Conservation (phyloP, 2,888 invertebrate species). For the Ichneumon xanthorius region DNA sequence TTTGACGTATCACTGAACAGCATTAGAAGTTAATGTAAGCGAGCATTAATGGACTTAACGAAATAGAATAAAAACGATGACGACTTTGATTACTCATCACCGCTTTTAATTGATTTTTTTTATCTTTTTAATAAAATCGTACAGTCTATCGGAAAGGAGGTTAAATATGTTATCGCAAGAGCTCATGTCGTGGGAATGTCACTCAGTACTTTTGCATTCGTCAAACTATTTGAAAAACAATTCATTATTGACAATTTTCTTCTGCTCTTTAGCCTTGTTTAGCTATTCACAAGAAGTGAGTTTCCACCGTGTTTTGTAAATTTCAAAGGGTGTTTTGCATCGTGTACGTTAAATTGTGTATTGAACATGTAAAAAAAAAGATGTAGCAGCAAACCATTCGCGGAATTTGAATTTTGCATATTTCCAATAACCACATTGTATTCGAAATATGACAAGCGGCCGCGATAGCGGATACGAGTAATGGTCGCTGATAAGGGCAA, state of each 20-base stretch:
- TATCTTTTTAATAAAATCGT: not conserved
- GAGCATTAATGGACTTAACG: not conserved
- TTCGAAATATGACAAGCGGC: conserved; percentile 15
- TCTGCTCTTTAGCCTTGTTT: not conserved
- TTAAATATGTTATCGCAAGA: conserved; percentile 4
- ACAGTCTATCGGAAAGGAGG: conserved; percentile 17
- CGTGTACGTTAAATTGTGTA: not conserved
- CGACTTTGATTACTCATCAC: not conserved
- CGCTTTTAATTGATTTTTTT: not conserved
- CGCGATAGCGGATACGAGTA: not conserved
- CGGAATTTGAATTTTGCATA: conserved; percentile 7
- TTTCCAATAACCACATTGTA: conserved; percentile 18
- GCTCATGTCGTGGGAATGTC: conserved; percentile 2
- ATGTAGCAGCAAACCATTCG: not conserved
- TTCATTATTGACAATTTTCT: conserved; percentile 17
- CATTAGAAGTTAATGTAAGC: not conserved
- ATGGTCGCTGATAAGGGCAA: not conserved
- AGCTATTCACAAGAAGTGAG: not conserved
- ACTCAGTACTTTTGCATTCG: conserved; percentile 2
- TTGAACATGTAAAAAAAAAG: not conserved
- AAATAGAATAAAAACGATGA: not conserved
- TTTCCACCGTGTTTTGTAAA: not conserved
- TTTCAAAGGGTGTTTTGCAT: conserved; percentile 2
- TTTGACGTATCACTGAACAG: not conserved
- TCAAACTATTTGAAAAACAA: conserved; percentile 28